These are phyloP conservation scores for Gila robusta DNA, from an alignment of 2,797 vertebrate genomes.

Conservation along the genomic window DNA sequence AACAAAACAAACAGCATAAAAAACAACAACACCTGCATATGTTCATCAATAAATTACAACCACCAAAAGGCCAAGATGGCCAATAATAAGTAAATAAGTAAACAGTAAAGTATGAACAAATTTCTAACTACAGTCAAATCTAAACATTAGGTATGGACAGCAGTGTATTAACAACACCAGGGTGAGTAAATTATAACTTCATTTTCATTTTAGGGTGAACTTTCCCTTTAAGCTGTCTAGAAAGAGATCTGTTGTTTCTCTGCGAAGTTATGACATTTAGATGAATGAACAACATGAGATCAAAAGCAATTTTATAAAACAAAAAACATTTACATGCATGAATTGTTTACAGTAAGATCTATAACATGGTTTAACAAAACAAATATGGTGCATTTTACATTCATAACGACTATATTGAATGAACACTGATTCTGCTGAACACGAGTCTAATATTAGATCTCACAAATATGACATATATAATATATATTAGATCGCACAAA, in stretches of 20 bases:
- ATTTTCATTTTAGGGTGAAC: not conserved
- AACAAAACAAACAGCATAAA: too few relatives aligned
- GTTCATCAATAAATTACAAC: too few relatives aligned
- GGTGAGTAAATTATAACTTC: not conserved
- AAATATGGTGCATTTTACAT: not conserved
- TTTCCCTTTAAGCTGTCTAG: not conserved
- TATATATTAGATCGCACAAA: not conserved
- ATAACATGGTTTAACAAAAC: not conserved
- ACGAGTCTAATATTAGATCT: not conserved
- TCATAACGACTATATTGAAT: not conserved
- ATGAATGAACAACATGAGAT: not conserved
- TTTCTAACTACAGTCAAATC: too few relatives aligned
- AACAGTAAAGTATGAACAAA: too few relatives aligned
- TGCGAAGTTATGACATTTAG: too few relatives aligned
- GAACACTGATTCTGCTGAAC: too few relatives aligned
- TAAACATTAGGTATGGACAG: too few relatives aligned
- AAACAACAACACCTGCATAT: too few relatives aligned
- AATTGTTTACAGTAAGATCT: not conserved
- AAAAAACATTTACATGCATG: not conserved
- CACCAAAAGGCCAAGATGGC: too few relatives aligned
- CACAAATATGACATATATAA: not conserved
- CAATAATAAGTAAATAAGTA: too few relatives aligned
- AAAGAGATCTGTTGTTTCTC: not conserved
- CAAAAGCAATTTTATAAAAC: too few relatives aligned
- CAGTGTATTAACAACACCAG: not conserved